These are phyloP conservation scores for Eremophila alpestris DNA, from an alignment of 2,797 vertebrate species.

Conservation along the genomic window DNA sequence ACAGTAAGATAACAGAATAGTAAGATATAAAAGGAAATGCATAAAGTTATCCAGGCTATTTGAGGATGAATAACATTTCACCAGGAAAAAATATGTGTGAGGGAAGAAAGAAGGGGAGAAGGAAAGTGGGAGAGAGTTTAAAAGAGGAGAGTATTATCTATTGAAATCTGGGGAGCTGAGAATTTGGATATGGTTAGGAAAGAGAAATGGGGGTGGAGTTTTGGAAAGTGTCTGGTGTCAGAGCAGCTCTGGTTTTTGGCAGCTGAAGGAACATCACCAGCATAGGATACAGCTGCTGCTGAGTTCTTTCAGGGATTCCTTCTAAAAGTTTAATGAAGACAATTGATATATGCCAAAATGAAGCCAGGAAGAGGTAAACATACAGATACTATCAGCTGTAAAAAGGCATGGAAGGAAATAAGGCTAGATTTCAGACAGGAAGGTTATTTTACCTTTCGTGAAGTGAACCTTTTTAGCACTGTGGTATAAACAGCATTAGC, in stretches of 20 bases:
- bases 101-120: not conserved
- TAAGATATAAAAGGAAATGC: not conserved
- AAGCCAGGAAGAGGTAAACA: not conserved
- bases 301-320: not conserved
- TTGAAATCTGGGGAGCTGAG: not conserved
- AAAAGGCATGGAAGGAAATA: not conserved
- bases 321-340: slow-evolving; percentile 3
- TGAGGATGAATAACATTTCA: not conserved
- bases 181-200: not conserved
- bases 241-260: not conserved
- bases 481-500: not conserved
- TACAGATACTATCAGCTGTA: not conserved
- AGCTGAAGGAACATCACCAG: not conserved
- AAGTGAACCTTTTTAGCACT: slow-evolving; percentile 10
- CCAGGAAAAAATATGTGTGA: not conserved
- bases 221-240: not conserved
- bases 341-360: not conserved
- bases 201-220: not conserved
- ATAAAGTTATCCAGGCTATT: not conserved
- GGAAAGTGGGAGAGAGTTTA: not conserved
- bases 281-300: not conserved
- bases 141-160: not conserved
- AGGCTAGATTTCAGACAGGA: not conserved
- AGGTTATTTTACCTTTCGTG: not conserved
- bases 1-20: not conserved